Base-by-base conservation (phyloP, 2,113 vertebrate species). In the Theristicus caerulescens region DNA sequence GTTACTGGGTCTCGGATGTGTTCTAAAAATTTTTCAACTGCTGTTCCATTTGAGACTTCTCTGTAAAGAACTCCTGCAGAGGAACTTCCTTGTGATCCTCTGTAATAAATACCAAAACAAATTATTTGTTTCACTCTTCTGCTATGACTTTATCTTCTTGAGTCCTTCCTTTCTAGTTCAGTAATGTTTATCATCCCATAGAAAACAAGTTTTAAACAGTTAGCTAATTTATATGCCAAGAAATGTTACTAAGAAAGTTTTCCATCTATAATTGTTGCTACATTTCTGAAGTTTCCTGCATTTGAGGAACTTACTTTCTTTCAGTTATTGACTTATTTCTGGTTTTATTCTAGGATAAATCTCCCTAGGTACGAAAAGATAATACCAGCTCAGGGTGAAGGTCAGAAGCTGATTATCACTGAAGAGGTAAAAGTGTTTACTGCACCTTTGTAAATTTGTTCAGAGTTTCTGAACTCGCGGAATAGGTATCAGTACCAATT, bases 361-460 rank as follows among this genome's bases (percentile, higher is more conserved):
- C 97, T 99, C 6, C 99, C 99, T 49, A 98, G 97, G 51, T 99
- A 99, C 42, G 98, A 97, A 92, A 98, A 98, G 59, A 98, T 99
- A 44, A 97, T 97, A 78, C 99, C 99, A 16, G 82, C 90, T 74
- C 97, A 97, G 54, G 98, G 98, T 81, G 98, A 98, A 94, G 95
- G 98, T 64, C 99, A 99, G 96, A 98, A 82, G 90, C 97, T 99
- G 91, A 97, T 99, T 83, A 97, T 99, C 90, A 99, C 99, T 8
- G 98, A 99, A 86, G 98, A 99, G 99, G 99, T 99, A 97, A 96
- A 98, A 93, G 84, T 58, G 42, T 92, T 95, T 83, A 69, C 29
- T 91, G 47, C 49, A 71, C 42, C 49, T 81, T 47, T 69, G 24
- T 72, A 29, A 42, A 70, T 67, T 38, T 51, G 15, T 20, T 93